These are phyloP conservation scores for Pristionchus entomophagus DNA, from an alignment of 2,888 invertebrate species.

Conservation along the genomic window DNA sequence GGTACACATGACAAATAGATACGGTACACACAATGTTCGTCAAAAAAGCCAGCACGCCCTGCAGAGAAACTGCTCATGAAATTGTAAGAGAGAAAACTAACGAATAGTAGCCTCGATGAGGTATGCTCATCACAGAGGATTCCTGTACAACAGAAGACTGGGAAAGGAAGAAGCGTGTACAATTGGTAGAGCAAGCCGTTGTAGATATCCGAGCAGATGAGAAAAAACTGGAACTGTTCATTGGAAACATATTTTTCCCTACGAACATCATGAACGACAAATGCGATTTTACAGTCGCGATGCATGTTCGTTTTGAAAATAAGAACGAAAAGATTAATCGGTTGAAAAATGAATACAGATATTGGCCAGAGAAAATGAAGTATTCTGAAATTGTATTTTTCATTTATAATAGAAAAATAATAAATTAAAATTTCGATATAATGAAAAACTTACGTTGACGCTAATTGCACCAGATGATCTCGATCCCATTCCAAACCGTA, in stretches of 20 bases:
- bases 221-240: neutral
- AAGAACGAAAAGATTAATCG: neutral
- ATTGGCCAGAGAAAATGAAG: no score
- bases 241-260: neutral
- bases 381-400: no score
- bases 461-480: no score
- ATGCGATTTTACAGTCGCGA: neutral
- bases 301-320: neutral
- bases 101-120: neutral
- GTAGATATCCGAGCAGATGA: neutral
- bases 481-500: no score
- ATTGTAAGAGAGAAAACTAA: neutral
- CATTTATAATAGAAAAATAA: no score
- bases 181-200: neutral
- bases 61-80: neutral
- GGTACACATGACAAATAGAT: no score
- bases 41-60: neutral
- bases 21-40: neutral
- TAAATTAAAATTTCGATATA: no score
- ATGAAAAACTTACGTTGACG: no score
- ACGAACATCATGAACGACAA: slow-evolving; percentile 2
- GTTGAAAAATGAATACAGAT: neutral
- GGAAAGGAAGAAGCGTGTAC: neutral
- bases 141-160: slow-evolving; percentile 2
- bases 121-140: neutral